Base-by-base conservation (phyloP, 2,797 vertebrate genomes). In the Halcyon smyrnensis region DNA sequence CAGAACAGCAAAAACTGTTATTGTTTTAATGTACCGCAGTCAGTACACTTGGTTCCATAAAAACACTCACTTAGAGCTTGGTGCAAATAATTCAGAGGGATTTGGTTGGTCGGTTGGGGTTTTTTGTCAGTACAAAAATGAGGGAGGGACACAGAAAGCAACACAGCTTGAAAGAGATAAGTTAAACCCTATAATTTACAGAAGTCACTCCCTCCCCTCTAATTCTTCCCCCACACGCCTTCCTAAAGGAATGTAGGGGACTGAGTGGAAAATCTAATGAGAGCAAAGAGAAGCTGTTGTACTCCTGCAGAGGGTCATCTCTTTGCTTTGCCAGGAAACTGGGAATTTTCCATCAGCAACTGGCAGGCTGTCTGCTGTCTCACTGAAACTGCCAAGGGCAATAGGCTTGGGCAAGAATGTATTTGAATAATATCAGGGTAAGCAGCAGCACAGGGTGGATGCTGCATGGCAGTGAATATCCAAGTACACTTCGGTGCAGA, bases 301-400 rank as follows among this genome's bases (percentile, higher is more conserved):
- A 32, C 51, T 87, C 60, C 69, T 67, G 51, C 83, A 93, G 45
- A 80, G 80, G 64, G 51, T 74, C 56, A 20, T 34, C 79, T 43
- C 83, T 32, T 7, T 30, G 64, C 90, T 93, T 64, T 85, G 83
- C 80, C 95, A 94, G 15, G 27, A 63, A 92, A 79, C 80, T n/a
- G 68, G 83, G 89, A 90, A 95, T 94, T 90, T 92, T 96, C 93
- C 91, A 92, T 88, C 94, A 92, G 86, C 86, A 80, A 36, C 83
- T 77, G 80, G 68, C 93, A 86, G 83, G 37, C 86, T 88, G 68
- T 83, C 83, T 94, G 77, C 77, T 91, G 75, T 83, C 69, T 86
- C 87, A 73, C 80, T 46, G 63, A 62, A 68, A 90, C 37, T 85
- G 87, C 89, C 91, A 87, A 77, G 60, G 93, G 78, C 87, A 91